These are phyloP conservation scores for Salvelinus fontinalis DNA, from an alignment of 2,113 vertebrate species.

Conservation along the genomic window DNA sequence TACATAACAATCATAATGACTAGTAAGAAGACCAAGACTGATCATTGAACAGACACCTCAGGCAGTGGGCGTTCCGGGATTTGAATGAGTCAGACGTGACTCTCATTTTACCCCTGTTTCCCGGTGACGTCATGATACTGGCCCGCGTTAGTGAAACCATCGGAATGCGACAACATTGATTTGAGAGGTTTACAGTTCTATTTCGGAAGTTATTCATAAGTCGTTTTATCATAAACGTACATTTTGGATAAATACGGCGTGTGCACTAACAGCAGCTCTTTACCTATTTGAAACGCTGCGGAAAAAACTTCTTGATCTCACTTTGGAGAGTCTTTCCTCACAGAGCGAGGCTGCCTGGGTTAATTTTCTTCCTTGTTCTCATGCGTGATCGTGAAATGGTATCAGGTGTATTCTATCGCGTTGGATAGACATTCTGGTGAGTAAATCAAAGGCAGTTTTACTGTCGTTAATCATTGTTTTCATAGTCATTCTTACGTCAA, in stretches of 20 bases:
- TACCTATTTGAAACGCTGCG: not conserved
- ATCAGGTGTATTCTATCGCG: conserved; percentile 50
- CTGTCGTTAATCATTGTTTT: not conserved
- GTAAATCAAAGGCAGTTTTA: conserved; percentile 9
- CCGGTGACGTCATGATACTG: conserved; percentile 69
- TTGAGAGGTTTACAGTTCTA: not conserved
- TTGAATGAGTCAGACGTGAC: no score
- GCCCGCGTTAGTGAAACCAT: conserved; percentile 59
- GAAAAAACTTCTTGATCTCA: not conserved
- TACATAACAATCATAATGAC: not conserved
- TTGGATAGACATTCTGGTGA: conserved; percentile 26
- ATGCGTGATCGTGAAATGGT: conserved; percentile 37
- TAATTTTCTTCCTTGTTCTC: not conserved
- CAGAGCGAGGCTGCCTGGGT: not conserved
- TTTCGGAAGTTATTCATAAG: not conserved
- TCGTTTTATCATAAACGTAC: not conserved
- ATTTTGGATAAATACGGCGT: not conserved
- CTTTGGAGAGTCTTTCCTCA: not conserved
- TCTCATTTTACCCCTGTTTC: not conserved
- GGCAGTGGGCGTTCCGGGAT: no score
- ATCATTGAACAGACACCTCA: not conserved
- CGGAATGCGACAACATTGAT: conserved; percentile 59
- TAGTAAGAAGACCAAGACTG: no score
- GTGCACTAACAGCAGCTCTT: not conserved
- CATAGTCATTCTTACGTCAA: not conserved